Evolutionary conservation across 2,113 vertebrate species (phyloP), one percentile per base, ranked within the genome.

Genomic region (Paradoxurus hermaphroditus): DNA sequence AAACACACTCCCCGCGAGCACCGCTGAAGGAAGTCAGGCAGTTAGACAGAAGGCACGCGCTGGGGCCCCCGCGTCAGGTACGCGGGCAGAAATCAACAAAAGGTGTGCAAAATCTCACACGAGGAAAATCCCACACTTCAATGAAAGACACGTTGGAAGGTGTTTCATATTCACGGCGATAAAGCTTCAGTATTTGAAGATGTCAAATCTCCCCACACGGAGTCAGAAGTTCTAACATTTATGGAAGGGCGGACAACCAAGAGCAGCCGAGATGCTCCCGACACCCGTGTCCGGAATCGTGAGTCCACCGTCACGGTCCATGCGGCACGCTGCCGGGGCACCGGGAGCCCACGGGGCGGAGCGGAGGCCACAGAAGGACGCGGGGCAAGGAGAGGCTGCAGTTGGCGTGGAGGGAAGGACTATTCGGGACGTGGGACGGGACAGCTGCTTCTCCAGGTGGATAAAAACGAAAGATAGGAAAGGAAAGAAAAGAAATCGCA

Each of bases 211-310:
- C 36, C 49, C 53, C 25, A 8, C 18, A 9, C 34, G 0, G 21
- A 67, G 23, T 46, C n/a, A 3, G 36, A 53, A 31, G 87, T 91
- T 63, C 78, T 29, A 6, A 59, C 31, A 1, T 56, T 63, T 14
- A 14, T 1, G 56, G 8, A 18, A 1, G 23, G 44, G 3, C 27
- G 12, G 19, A 70, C 36, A 19, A 25, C 49, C 49, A 0, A 0
- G 2, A 13, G 0, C 3, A 1, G 18, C n/a, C 3, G 2, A 1
- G 11, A 18, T 1, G 7, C 2, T 49, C 59, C 59, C 0, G 41
- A 7, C 6, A 44, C n/a, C 0, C 1, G 18, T 1, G 2, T 3
- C 9, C 0, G 2, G 21, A 9, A 4, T 7, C 16, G 0, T 1
- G 1, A 19, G 15, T 39, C 63, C 34, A 16, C 21, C 0, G 1